Evolutionary conservation across 2,797 vertebrate genomes (phyloP), one percentile per base, ranked within the genome.

Genomic region (Steatocranus sp.): DNA sequence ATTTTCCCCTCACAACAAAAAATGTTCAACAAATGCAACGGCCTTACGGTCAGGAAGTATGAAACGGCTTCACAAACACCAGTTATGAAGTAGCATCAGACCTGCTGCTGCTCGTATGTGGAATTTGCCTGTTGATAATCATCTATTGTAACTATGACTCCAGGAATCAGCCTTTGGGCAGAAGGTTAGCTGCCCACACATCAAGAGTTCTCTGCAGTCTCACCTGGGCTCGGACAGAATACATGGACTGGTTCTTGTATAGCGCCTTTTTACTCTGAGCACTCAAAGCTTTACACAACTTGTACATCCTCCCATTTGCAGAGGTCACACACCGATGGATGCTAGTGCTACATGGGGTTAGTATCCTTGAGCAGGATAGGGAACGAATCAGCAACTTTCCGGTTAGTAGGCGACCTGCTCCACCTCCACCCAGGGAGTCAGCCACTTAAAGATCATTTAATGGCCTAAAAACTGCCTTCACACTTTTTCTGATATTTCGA

Each of bases 311-410:
- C 54, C 5, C 54, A 58, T 0, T 0, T 18, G 15, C 54, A 58
- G 15, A 32, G 15, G 54, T 58, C 27, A 18, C 8, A 18, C 54
- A 11, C 27, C 0, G 3, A 6, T 58, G 27, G 27, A 32, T 58
- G 54, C 27, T 15, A 32, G 54, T 18, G 54, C 54, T 32, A 58
- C 54, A 1, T 11, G 27, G 2, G 54, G 54, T 32, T 32, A 7
- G 54, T 7, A 58, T 32, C 27, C 9, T 53, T 50, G 48, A 49
- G 18, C 48, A 49, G 48, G 46, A 10, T n/a, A n/a, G 11, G 15
- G 15, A 32, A 32, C 2, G 0, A 32, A 58, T 32, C 54, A 11
- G 0, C 54, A 56, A 11, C 0, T 5, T 58, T 58, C 15, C 0
- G 0, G 27, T 30, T 56, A 56, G 27, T 11, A 32, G 54, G 54